Conservation (phyloP, 2,113 vertebrate genomes). For the Brachyistius frenatus region DNA sequence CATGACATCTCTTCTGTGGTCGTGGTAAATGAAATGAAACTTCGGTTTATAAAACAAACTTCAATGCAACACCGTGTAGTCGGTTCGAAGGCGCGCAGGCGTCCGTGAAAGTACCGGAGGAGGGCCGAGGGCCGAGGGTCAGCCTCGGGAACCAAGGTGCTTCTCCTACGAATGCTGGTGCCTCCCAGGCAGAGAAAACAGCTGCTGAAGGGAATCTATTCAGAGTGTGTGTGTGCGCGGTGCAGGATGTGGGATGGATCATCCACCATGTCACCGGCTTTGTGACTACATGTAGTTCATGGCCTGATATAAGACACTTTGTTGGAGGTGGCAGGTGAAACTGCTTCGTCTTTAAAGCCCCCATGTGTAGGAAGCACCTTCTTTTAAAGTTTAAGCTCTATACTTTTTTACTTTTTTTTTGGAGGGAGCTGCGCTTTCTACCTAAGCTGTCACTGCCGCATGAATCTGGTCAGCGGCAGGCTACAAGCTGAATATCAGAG, state of each 20-base stretch:
- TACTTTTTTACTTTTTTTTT: not conserved
- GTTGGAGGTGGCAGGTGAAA: slow-evolving; percentile 43
- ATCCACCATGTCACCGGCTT: slow-evolving; percentile 6
- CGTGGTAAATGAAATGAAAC: not conserved
- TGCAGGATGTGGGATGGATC: slow-evolving; percentile 55
- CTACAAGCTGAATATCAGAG: not conserved
- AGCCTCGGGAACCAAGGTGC: not conserved
- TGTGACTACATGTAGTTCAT: slow-evolving; percentile 31
- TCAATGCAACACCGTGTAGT: not conserved
- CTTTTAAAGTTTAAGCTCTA: not conserved
- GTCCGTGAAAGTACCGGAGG: not conserved
- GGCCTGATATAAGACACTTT: slow-evolving; percentile 47
- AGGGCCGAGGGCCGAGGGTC: slow-evolving; percentile 13
- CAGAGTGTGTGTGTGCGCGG: not conserved
- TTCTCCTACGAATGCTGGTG: slow-evolving; percentile 21
- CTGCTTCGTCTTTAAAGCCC: slow-evolving; percentile 29
- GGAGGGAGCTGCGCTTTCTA: not conserved
- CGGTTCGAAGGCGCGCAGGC: not conserved
- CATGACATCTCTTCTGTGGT: not conserved
- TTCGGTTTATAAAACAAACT: not conserved
- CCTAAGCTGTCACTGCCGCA: not conserved
- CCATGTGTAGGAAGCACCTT: slow-evolving; percentile 27
- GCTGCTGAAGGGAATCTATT: slow-evolving; percentile 25
- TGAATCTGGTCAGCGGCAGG: too few species aligned
- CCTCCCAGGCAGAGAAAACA: slow-evolving; percentile 1